Conservation (phyloP, 2,888 invertebrate genomes). For the Heliconius hortense region DNA sequence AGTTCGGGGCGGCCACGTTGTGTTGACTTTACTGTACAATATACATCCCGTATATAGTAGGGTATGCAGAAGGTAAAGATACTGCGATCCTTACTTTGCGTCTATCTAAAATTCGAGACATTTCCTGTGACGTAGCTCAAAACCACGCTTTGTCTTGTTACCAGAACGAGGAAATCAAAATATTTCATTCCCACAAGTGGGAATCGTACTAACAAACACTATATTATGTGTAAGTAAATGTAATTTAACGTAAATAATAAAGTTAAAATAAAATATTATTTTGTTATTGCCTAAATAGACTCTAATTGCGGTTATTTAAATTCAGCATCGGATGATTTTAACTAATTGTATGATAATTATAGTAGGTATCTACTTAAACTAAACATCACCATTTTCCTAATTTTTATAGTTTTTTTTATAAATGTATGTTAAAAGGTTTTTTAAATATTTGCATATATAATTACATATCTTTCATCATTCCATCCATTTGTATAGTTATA, state of each 20-base stretch:
- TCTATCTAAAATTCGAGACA: background rate
- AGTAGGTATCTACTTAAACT: too few relatives aligned
- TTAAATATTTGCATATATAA: background rate
- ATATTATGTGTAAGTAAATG: too few relatives aligned
- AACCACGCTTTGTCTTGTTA: background rate
- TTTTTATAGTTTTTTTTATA: background rate
- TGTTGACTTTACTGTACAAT: too few relatives aligned
- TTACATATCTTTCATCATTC: too few relatives aligned
- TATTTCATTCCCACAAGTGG: too few relatives aligned
- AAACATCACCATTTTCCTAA: background rate
- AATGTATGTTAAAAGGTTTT: background rate
- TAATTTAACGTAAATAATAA: background rate
- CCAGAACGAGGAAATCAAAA: background rate
- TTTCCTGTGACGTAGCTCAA: background rate
- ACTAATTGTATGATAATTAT: background rate
- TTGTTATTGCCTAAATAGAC: background rate
- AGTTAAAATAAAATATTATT: too few relatives aligned
- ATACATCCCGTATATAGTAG: too few relatives aligned
- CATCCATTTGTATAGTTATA: background rate
- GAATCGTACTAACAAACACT: too few relatives aligned
- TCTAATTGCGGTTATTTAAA: background rate
- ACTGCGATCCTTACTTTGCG: background rate
- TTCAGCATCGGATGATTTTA: background rate
- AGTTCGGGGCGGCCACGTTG: too few relatives aligned
- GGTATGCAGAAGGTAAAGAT: background rate